Base-by-base conservation (phyloP, 2,888 invertebrate genomes). In the Leptarthrus brevirostris region DNA sequence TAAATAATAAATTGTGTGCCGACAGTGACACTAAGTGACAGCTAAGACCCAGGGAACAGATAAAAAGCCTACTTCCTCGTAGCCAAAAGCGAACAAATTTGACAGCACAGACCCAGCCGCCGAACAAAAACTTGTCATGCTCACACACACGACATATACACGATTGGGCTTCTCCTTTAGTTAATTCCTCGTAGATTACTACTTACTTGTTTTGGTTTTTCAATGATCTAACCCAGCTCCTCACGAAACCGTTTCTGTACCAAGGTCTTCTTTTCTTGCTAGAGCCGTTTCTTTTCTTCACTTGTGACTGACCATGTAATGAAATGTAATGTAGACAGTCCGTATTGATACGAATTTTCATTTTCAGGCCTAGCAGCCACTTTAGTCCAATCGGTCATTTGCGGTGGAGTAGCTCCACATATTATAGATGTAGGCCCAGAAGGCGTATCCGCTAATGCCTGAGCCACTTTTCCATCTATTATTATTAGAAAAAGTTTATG, bases 381-480 rank as follows among this genome's bases (percentile, higher is more conserved):
- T 5, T 49, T 49, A n/a, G 49, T n/a, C 49, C 4, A 49, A n/a
- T 49, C 49, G 14, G 4, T 49, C 49, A 14, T 49, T 49, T 49
- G 12, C 14, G n/a, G 14, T 49, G 49, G 49, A n/a, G 10, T 49
- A n/a, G 49, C 49, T n/a, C 49, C 49, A 49, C 49, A 49, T n/a
- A 49, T 49, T 49, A n/a, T 49, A 14, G 8, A 49, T 49, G 49
- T n/a, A 5, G 49, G n/a, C 4, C 49, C 14, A 49, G 49, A 49
- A n/a, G 49, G 49, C 10, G 49, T 49, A 49, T 49, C 14, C 49
- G 49, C 4, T 49, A 49, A 14, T n/a, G n/a, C 14, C 14, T 49
- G 49, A 49, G 10, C 36, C 36, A 36, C 36, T 36, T 36, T 36
- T 5, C 36, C 36, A 36, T 36, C 36, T 36, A 36, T n/a, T 5